phyloP scores from a whole-genome alignment of 2,797 vertebrate genomes.

The Calcarius lapponicus region DNA sequence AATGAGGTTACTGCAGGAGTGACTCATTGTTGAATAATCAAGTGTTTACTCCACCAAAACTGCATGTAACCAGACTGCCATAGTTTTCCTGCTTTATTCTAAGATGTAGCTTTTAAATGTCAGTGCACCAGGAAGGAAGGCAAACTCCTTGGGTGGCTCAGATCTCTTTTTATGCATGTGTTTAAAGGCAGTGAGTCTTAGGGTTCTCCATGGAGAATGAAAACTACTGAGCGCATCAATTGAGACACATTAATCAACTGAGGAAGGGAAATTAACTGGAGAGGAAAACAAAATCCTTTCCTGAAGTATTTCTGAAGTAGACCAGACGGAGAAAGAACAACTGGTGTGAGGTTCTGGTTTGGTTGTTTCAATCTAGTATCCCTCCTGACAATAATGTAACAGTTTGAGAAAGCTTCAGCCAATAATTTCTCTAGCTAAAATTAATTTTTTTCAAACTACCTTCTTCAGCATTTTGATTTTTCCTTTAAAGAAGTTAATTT shows the following conservation, averaged over 20 bases:
- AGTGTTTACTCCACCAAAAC: slow-evolving; percentile 68
- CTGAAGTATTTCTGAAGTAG: not conserved
- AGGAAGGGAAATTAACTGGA: slow-evolving; percentile 3
- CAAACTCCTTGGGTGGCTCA: slow-evolving; percentile 41
- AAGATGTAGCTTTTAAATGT: slow-evolving; percentile 58
- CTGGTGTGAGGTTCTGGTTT: not conserved
- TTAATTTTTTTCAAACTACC: not conserved
- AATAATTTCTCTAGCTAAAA: not conserved
- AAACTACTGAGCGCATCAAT: not conserved
- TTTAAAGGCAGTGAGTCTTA: slow-evolving; percentile 4
- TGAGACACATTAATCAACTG: not conserved
- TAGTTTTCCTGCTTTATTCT: slow-evolving; percentile 49
- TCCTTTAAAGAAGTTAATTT: not conserved
- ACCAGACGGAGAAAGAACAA: not conserved
- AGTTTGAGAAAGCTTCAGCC: not conserved
- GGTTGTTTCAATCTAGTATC: not conserved
- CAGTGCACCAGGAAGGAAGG: slow-evolving; percentile 53
- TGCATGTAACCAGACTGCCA: slow-evolving; percentile 57
- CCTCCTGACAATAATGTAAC: not conserved
- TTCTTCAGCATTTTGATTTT: not conserved
- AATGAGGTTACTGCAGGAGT: slow-evolving; percentile 73
- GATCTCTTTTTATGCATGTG: not conserved
- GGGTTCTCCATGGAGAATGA: slow-evolving; percentile 32
- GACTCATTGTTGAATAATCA: slow-evolving; percentile 70
- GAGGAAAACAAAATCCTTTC: not conserved